These are phyloP conservation scores for Rhadina sibilatrix DNA, from an alignment of 2,113 vertebrate genomes.

Conservation along the genomic window DNA sequence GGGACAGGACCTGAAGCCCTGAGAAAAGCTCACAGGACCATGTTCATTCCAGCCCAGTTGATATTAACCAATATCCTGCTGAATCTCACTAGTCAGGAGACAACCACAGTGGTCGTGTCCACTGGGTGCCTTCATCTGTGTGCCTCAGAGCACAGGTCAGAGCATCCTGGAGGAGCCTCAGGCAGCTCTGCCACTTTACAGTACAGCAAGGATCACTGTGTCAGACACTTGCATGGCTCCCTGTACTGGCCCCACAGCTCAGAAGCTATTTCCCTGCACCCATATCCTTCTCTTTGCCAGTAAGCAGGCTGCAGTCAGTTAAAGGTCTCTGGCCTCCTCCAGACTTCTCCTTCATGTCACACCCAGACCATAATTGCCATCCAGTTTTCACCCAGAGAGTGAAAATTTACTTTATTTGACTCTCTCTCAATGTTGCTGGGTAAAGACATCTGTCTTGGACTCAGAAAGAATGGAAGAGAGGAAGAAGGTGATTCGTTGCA, in stretches of 20 bases:
- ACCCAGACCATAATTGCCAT: not conserved
- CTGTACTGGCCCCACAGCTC: not conserved
- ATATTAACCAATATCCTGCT: not conserved
- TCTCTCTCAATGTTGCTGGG: not conserved
- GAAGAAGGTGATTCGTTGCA: not conserved
- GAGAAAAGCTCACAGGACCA: not conserved
- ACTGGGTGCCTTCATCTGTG: not conserved
- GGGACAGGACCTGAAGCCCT: not conserved
- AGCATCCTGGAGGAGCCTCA: not conserved
- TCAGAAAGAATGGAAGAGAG: not conserved
- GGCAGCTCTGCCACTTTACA: not conserved
- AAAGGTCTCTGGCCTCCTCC: not conserved
- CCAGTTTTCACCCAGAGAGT: not conserved
- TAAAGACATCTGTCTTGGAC: not conserved
- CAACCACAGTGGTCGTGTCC: not conserved
- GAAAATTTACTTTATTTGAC: not conserved
- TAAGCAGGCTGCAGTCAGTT: constrained; percentile 9
- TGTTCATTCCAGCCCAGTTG: not conserved
- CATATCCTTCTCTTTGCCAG: not conserved
- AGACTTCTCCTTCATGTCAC: not conserved
- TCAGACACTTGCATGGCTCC: not conserved
- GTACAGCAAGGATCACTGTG: not conserved
- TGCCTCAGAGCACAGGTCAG: not conserved
- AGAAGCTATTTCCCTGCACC: not conserved
- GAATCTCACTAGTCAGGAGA: not conserved